Conservation (phyloP, 2,113 vertebrate species). For the Ictalurus punctatus region DNA sequence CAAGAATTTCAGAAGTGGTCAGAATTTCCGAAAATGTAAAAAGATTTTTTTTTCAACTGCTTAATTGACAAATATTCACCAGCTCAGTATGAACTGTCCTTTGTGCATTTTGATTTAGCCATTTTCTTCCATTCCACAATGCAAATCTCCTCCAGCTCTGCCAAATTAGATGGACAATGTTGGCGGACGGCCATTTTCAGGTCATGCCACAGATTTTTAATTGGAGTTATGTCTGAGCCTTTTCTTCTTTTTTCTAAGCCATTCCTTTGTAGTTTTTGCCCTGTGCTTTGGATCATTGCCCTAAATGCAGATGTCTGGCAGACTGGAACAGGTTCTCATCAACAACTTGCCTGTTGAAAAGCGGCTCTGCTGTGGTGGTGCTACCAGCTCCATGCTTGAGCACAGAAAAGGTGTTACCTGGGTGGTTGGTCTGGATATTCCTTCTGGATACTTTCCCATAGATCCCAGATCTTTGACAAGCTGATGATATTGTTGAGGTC, state of each 20-base stretch:
- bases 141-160: not conserved
- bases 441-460: not conserved
- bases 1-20: not conserved
- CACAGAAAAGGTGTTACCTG: not conserved
- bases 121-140: not conserved
- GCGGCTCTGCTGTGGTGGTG: not conserved
- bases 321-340: not conserved
- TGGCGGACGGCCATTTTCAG: not conserved
- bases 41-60: too few species aligned
- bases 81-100: not conserved
- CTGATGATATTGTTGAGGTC: too few species aligned
- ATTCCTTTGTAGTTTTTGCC: not conserved
- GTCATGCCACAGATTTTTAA: not conserved
- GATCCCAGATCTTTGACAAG: not conserved
- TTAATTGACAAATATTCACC: not conserved
- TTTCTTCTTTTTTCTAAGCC: not conserved
- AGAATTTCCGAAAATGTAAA: not conserved
- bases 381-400: not conserved
- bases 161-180: not conserved
- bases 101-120: not conserved
- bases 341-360: not conserved
- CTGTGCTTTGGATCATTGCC: not conserved
- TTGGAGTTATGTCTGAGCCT: not conserved
- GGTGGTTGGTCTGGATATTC: not conserved
- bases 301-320: not conserved